Percentiles rank a stretch among this genome's conserved stretches.
Evolutionary conservation across 1,140 invertebrate genomes (phyloP).

Genomic region (Acromyrmex charruanus): DNA sequence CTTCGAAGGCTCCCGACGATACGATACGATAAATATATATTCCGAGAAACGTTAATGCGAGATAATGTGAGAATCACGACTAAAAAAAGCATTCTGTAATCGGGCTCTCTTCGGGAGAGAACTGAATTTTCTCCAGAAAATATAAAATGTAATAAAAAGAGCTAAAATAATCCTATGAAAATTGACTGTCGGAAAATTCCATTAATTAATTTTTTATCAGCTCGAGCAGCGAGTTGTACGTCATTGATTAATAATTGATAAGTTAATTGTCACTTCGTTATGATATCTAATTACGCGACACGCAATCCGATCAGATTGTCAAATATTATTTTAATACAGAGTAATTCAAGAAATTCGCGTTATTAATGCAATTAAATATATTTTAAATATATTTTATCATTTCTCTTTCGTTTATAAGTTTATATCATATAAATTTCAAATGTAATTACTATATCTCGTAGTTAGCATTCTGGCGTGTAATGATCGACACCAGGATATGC

Average conservation of each 20-base stretch:
- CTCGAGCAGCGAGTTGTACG: not conserved
- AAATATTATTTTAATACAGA: slow-evolving; percentile 19
- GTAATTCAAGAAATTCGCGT: not conserved
- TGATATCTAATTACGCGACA: slow-evolving; percentile 13
- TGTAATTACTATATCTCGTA: not conserved
- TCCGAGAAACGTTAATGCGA: not conserved
- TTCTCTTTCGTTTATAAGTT: not conserved
- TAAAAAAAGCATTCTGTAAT: not conserved
- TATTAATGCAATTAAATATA: slow-evolving; percentile 12
- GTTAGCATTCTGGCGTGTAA: not conserved
- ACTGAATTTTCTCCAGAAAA: not conserved
- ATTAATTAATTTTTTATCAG: slow-evolving; percentile 12
- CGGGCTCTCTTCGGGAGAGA: not conserved
- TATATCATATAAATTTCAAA: slow-evolving; percentile 5
- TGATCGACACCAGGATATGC: not conserved
- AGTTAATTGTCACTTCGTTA: slow-evolving; percentile 19
- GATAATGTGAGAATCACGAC: not conserved
- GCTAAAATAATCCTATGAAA: not conserved
- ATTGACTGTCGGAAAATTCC: not conserved
- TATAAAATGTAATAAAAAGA: not conserved
- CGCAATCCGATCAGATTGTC: not conserved
- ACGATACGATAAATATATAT: not conserved
- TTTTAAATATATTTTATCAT: not conserved
- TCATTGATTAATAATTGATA: slow-evolving; percentile 11
- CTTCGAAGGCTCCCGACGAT: not conserved